Conservation (phyloP, 2,888 invertebrate species). For the Chaetogeoica ovagalla region DNA sequence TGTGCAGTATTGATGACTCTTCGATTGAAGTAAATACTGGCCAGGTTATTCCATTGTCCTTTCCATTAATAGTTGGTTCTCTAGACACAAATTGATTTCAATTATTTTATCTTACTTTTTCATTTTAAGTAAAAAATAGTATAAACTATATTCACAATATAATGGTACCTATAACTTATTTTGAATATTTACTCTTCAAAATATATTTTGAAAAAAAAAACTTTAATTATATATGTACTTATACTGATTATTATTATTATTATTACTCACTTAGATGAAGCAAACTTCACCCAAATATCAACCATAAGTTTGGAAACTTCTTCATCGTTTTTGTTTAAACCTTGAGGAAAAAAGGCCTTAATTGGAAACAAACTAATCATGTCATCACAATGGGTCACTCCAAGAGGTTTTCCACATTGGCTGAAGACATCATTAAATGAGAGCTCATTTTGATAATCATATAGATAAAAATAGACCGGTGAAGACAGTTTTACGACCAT, state of each 20-base stretch:
- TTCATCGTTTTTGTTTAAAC: background rate
- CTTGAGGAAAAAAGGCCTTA: background rate
- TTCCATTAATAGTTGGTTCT: constrained; percentile 17
- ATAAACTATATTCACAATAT: too few species aligned
- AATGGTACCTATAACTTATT: too few species aligned
- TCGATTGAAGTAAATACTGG: constrained; percentile 26
- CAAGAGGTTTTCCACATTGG: background rate
- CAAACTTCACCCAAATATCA: background rate
- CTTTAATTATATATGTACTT: background rate
- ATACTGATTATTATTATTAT: background rate
- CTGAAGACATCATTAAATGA: constrained; percentile 1
- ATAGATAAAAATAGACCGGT: constrained; percentile 4
- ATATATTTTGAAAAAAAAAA: too few species aligned
- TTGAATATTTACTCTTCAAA: too few species aligned
- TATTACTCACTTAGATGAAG: background rate
- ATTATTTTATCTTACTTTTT: too few species aligned
- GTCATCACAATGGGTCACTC: background rate
- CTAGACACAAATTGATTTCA: background rate
- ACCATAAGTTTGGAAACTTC: background rate
- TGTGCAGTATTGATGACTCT: constrained; percentile 15
- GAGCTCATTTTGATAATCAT: constrained; percentile 30
- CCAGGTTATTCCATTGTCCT: constrained; percentile 12
- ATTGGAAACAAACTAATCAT: background rate
- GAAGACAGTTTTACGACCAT: background rate
- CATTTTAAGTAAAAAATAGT: too few species aligned